Evolutionary conservation across 2,888 invertebrate species (phyloP).

Genomic region (Drosophila tripunctata): DNA sequence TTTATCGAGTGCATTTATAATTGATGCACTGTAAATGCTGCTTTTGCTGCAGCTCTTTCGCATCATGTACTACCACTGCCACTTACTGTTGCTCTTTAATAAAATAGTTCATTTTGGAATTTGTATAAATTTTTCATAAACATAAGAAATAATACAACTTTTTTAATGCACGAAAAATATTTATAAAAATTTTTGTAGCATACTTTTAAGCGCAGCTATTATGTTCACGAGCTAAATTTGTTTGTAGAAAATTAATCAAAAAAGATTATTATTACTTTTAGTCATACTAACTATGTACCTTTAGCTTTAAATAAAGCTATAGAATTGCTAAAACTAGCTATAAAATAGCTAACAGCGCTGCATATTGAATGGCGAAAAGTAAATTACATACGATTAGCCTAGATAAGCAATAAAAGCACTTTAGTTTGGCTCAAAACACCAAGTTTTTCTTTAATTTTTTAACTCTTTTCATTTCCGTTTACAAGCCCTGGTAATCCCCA

Average conservation of each 20-base stretch:
- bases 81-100: background rate
- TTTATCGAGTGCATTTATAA: slow-evolving; percentile 77
- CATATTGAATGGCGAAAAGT: too few relatives aligned
- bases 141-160: background rate
- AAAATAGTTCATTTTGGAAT: too few relatives aligned
- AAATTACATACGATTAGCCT: too few relatives aligned
- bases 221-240: background rate
- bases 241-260: background rate
- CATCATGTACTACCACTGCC: background rate
- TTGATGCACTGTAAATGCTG: slow-evolving; percentile 51
- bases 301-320: too few relatives aligned
- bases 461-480: background rate
- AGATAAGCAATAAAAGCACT: too few relatives aligned
- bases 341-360: too few relatives aligned
- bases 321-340: too few relatives aligned
- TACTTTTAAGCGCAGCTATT: background rate
- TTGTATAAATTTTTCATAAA: too few relatives aligned
- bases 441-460: background rate
- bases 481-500: background rate
- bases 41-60: background rate
- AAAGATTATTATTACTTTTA: too few relatives aligned
- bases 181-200: background rate
- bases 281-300: too few relatives aligned
- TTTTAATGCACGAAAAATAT: background rate
- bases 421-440: too few relatives aligned